Percentiles rank a stretch among this genome's conserved stretches.
These are phyloP conservation scores for Lepilemur septentrionalis DNA, from an alignment of 2,797 vertebrate species.

Conservation along the genomic window DNA sequence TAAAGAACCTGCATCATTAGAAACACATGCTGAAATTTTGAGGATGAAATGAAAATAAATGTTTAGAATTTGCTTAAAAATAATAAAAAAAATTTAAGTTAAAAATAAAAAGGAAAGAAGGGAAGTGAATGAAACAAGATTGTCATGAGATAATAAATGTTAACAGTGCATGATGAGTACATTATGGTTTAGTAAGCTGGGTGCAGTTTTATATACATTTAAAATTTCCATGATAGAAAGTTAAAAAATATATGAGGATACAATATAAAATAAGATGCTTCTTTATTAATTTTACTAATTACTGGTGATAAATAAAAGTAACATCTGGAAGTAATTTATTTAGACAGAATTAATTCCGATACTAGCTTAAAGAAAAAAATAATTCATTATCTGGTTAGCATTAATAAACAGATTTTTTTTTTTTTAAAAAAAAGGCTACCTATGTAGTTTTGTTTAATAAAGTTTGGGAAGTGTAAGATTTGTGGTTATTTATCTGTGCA, in stretches of 20 bases:
- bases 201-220: not conserved
- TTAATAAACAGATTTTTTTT: not conserved
- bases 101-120: not conserved
- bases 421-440: not conserved
- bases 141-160: not conserved
- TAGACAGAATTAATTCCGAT: constrained; percentile 19
- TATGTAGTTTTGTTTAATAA: not conserved
- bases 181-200: not conserved
- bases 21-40: not conserved
- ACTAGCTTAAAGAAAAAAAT: not conserved
- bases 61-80: not conserved
- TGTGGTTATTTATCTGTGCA: not conserved
- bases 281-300: constrained; percentile 17
- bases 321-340: not conserved
- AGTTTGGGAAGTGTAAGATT: not conserved
- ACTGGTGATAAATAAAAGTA: constrained; percentile 26
- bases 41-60: not conserved
- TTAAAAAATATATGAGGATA: not conserved
- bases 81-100: not conserved
- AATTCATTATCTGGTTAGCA: not conserved
- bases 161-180: not conserved
- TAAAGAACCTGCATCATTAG: not conserved
- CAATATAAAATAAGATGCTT: constrained; percentile 26
- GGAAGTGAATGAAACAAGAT: not conserved
- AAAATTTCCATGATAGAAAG: not conserved